Evolutionary conservation across 2,888 invertebrate species (phyloP).

Genomic region (Oscheius myriophilus): DNA sequence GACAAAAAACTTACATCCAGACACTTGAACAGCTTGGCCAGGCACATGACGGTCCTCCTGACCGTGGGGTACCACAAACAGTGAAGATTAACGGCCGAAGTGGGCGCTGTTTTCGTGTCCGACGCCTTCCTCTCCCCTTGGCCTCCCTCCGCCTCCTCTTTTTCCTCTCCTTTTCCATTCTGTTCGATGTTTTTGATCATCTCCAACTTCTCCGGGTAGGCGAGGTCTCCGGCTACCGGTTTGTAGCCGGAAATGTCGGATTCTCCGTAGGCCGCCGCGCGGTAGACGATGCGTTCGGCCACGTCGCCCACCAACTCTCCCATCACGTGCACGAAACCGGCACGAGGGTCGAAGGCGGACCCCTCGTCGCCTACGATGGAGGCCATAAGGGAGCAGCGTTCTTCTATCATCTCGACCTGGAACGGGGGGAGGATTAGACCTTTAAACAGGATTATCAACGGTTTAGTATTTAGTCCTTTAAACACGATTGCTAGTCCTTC

Average conservation of each 20-base stretch:
- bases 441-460: no score
- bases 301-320: constrained; percentile 78
- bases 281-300: constrained; percentile 93
- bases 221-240: constrained; percentile 92
- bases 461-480: no score
- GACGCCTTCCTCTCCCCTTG: constrained; percentile 8
- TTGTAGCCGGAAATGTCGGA: constrained; percentile 84
- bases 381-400: constrained; percentile 60
- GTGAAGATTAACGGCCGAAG: constrained; percentile 90
- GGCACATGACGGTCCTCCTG: constrained; percentile 88
- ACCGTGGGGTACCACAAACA: constrained; percentile 99
- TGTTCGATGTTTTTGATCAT: constrained; percentile 84
- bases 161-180: constrained; percentile 22
- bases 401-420: constrained; percentile 75
- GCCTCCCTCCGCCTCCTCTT: constrained; percentile 32
- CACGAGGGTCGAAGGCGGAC: constrained; percentile 57
- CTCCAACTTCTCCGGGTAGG: constrained; percentile 94
- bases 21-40: constrained; percentile 90
- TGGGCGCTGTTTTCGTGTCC: constrained; percentile 11
- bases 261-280: constrained; percentile 83
- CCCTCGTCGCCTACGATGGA: constrained; percentile 39
- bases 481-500: no score
- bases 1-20: constrained; percentile 78
- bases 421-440: constrained; percentile 5
- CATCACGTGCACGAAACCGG: constrained; percentile 68